A percentile compares a stretch with the other conserved stretches of the same genome.
phyloP scores from a whole-genome alignment of 2,113 vertebrate species.

The Crotalus helleri region DNA sequence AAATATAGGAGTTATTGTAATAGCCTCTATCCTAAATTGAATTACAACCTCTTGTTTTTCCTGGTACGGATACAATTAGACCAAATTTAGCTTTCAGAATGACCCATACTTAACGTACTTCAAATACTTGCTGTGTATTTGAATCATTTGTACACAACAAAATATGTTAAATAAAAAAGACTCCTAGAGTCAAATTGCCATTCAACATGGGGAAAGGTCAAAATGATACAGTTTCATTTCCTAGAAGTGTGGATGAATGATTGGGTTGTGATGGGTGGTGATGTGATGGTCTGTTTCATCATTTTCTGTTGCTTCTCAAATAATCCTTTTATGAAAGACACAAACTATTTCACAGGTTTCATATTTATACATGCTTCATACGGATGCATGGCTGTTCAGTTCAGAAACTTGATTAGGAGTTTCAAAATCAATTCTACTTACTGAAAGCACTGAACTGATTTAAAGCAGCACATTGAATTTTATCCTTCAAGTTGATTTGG shows the following conservation, averaged over 20 bases:
- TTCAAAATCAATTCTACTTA: neutral
- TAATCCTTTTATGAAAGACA: neutral
- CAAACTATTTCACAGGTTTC: neutral
- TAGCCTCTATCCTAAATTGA: neutral
- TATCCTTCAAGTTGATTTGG: neutral
- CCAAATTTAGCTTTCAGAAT: neutral
- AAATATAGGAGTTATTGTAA: neutral
- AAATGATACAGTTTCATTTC: neutral
- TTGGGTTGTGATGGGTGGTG: neutral
- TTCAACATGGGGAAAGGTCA: neutral
- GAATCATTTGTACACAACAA: neutral
- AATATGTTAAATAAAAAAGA: neutral
- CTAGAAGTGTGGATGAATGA: neutral
- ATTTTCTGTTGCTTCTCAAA: neutral
- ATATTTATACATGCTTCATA: neutral
- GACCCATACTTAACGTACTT: neutral
- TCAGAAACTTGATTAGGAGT: neutral
- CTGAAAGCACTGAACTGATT: neutral
- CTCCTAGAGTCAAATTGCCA: neutral
- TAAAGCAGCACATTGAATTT: neutral
- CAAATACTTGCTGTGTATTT: neutral
- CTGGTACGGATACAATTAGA: neutral
- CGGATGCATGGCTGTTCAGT: neutral
- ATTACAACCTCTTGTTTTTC: neutral
- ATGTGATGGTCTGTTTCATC: neutral